Evolutionary conservation across 37 sponge, comb jelly and placozoan species (phyloP), one percentile per base, ranked within the genome.

Genomic region (Spongia lamella): DNA sequence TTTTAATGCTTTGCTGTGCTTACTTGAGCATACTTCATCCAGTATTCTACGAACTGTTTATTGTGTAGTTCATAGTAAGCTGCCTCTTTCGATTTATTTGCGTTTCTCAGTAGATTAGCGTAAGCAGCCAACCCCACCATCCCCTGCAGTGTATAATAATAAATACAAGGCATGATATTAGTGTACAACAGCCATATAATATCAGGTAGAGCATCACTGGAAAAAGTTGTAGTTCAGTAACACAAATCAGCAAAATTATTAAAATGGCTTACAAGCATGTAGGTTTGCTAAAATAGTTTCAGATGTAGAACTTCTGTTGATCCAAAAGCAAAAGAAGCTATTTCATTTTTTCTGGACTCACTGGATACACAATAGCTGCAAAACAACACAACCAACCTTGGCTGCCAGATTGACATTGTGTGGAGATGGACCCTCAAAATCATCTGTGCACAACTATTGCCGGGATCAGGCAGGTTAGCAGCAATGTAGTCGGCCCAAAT

Each of bases 371-470:
- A n/a, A n/a, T n/a, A n/a, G n/a, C n/a, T n/a, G n/a, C n/a, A n/a
- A n/a, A n/a, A n/a, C n/a, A n/a, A 14, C 11, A 58, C 47, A 43
- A 43, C 47, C 19, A 79, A 78, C 86, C 63, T 89, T 89, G 56
- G 68, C 81, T 22, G 85, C 90, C 24, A 89, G 49, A 66, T 89
- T 89, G 52, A 79, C 70, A 38, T 89, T 89, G 77, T 89, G 85
- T 38, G 85, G 81, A 32, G 81, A 79, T n/a, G 59, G 65, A 0
- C 90, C 90, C 53, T 85, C 85, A 75, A 89, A 89, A 49, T 89
- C 90, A 69, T 89, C 90, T 15, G 90, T 89, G 38, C 90, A 89
- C n/a, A n/a, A n/a, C n/a, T n/a, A 53, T 84, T 63, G n/a, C 50
- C 73, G 0, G 90, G 90, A 51, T 84, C 85, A 40, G 90, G 90